Conservation (phyloP, 2,888 invertebrate species). For the Lathronympha strigana region DNA sequence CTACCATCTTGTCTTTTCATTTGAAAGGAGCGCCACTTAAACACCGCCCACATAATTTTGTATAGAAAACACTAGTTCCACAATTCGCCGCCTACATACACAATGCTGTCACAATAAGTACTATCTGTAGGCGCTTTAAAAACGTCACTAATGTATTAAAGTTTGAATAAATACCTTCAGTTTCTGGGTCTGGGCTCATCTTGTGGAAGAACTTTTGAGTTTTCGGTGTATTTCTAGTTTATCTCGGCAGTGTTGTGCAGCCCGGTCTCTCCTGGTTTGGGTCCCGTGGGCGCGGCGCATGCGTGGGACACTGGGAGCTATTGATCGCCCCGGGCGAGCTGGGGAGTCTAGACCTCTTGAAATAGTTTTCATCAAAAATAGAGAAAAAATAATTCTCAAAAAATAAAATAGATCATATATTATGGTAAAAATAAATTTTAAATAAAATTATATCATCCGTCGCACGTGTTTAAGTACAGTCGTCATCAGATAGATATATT, state of each 20-base stretch:
- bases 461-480: too few relatives aligned
- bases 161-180: slow-evolving; percentile 61
- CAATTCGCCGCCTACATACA: slow-evolving; percentile 20
- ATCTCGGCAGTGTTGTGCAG: slow-evolving; percentile 57
- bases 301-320: slow-evolving; percentile 66
- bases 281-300: slow-evolving; percentile 51
- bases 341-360: slow-evolving; percentile 43
- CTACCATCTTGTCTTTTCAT: slow-evolving; percentile 9
- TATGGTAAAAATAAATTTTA: background rate
- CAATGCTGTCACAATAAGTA: slow-evolving; percentile 19
- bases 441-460: background rate
- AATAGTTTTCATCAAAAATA: background rate
- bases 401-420: background rate
- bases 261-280: slow-evolving; percentile 44
- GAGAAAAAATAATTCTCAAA: background rate
- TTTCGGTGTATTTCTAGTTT: slow-evolving; percentile 42
- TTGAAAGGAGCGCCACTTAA: slow-evolving; percentile 17
- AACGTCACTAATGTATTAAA: background rate
- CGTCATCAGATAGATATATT: too few relatives aligned
- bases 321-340: slow-evolving; percentile 68
- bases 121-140: background rate
- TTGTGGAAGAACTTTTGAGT: slow-evolving; percentile 43
- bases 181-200: slow-evolving; percentile 69
- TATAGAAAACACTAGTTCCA: slow-evolving; percentile 22
- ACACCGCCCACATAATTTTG: background rate